These are phyloP conservation scores for Potamarius usumacintae DNA, from an alignment of 2,113 vertebrate genomes.

Conservation along the genomic window DNA sequence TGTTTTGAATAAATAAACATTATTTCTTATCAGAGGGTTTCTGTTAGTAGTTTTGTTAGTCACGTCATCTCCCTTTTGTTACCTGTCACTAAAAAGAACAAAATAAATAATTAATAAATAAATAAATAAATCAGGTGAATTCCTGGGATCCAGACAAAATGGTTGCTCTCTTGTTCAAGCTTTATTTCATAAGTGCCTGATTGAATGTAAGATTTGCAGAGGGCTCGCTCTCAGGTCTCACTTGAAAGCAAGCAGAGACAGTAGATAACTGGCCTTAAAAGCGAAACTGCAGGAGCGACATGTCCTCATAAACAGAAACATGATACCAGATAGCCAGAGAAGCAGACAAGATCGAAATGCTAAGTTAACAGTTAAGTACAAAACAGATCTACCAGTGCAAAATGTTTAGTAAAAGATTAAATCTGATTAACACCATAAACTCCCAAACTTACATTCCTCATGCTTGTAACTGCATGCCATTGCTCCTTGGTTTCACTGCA, in stretches of 20 bases:
- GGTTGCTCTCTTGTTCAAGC: conserved; percentile 64
- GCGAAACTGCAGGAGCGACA: conserved; percentile 11
- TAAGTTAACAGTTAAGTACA: background rate
- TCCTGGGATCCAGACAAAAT: conserved; percentile 48
- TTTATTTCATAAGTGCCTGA: conserved; percentile 65
- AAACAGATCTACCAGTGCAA: conserved; percentile 11
- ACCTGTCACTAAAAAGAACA: conserved; percentile 32
- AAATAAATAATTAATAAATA: background rate
- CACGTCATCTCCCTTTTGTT: conserved; percentile 47
- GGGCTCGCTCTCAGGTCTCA: conserved; percentile 47
- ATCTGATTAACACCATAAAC: conserved; percentile 6
- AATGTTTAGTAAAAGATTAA: conserved; percentile 6
- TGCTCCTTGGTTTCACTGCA: background rate
- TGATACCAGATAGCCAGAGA: conserved; percentile 23
- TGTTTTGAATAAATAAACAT: background rate
- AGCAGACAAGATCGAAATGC: background rate
- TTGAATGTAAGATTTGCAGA: conserved; percentile 58
- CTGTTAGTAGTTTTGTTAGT: conserved; percentile 4
- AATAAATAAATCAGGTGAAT: background rate
- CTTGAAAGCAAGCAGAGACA: conserved; percentile 67
- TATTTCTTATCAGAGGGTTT: background rate
- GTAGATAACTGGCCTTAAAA: conserved; percentile 55
- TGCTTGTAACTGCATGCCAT: background rate
- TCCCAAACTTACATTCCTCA: background rate
- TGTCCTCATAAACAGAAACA: conserved; percentile 31